Base-by-base conservation (phyloP, 2,797 vertebrate species). In the Fringilla coelebs region DNA sequence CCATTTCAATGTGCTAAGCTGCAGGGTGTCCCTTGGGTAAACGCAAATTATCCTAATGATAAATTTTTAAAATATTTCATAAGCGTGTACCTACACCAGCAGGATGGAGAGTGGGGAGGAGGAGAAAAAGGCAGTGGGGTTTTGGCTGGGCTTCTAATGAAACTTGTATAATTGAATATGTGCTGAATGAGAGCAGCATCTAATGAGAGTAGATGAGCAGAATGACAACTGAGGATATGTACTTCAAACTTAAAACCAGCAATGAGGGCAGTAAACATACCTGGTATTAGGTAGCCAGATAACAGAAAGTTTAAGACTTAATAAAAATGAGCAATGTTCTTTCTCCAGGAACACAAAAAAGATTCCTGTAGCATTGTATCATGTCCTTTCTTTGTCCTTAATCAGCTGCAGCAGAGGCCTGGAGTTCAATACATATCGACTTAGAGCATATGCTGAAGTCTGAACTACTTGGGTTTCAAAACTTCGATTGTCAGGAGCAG, bases 391-490 rank as follows among this genome's bases (percentile, higher is more conserved):
- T 84, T 87, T 38, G 67, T 90, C 93, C 75, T 92, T 96, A 94
- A 88, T 89, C 85, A 67, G 95, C 93, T 94, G 88, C 95, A 80
- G 92, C 28, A 68, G 73, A 94, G 91, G 45, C 86, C 77, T 88
- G 85, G 45, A 91, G 76, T 95, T 97, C 96, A 95, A 63, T 91
- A 89, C 40, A n/a, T 95, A 52, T 96, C 85, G 95, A 96, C 94
- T 96, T 80, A 24, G 32, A 89, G 73, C 78, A 65, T 78, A 87
- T 84, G 91, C 85, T 94, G 92, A 93, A 93, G 92, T 93, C 84
- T 93, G 95, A 91, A 73, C 87, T 76, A 51, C 86, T 86, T 41
- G 57, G 46, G 78, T 96, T 92, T 95, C 90, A 93, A 94, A 96
- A 95, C 77, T 95, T 93, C 13, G 25, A 72, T 85, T 91, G 80